phyloP scores from a whole-genome alignment of 1,140 invertebrate genomes.

The Brachionus plicatilis region DNA sequence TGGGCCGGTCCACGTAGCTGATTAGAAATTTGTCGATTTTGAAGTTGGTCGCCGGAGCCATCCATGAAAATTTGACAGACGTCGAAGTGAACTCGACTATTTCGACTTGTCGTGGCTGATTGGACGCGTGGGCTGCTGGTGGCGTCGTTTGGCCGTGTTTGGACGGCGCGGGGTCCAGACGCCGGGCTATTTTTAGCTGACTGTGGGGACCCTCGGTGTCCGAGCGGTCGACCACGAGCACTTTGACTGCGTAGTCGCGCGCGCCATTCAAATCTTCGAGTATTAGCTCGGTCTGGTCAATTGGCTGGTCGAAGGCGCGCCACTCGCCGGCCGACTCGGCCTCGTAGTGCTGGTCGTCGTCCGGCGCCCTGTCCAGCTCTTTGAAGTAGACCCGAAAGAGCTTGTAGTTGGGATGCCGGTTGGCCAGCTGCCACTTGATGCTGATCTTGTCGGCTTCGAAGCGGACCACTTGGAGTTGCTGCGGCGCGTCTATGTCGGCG shows the following conservation, averaged over 20 bases:
- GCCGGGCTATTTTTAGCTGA: not conserved
- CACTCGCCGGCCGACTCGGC: not conserved
- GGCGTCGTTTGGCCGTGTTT: no score
- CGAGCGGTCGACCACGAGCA: not conserved
- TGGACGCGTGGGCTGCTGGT: not conserved
- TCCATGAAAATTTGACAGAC: constrained; percentile 34
- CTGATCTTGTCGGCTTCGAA: constrained; percentile 14
- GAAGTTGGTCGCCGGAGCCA: not conserved
- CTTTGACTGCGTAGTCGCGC: constrained; percentile 14
- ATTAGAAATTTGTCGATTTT: constrained; percentile 35
- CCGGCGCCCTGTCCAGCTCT: not conserved
- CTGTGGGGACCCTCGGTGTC: constrained; percentile 3
- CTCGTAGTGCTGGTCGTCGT: not conserved
- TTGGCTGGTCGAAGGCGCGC: not conserved
- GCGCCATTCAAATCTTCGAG: not conserved
- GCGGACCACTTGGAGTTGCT: not conserved
- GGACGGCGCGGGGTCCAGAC: no score
- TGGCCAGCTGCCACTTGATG: constrained; percentile 2
- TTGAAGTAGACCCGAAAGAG: not conserved
- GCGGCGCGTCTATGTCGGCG: not conserved
- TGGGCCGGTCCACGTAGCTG: not conserved
- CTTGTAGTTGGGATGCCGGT: not conserved
- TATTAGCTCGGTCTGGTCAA: not conserved
- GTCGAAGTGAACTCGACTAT: constrained; percentile 21
- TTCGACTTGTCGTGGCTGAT: not conserved